A percentile compares a stretch with the other conserved stretches of the same genome.
Evolutionary conservation across 2,888 invertebrate species (phyloP).

Genomic region (Hypomecis atomaria): DNA sequence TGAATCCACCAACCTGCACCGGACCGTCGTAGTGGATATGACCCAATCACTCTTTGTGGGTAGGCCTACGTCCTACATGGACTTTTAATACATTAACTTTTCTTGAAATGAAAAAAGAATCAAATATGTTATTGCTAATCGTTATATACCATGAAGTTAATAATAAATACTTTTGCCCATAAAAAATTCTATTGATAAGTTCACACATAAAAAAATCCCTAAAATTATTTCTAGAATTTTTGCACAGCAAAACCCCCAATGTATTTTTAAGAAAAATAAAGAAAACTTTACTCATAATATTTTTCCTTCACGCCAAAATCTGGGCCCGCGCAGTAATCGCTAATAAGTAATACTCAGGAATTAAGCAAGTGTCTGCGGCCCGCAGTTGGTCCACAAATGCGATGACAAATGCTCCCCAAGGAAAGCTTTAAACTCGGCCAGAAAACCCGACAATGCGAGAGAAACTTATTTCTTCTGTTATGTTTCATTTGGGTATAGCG

Average conservation of each 20-base stretch:
- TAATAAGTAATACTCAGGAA: conserved; percentile 34
- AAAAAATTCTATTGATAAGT: too few relatives aligned
- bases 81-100: too few relatives aligned
- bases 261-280: conserved; percentile 1
- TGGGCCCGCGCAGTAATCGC: conserved; percentile 21
- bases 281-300: conserved; percentile 25
- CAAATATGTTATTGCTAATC: too few relatives aligned
- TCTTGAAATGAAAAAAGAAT: too few relatives aligned
- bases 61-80: too few relatives aligned
- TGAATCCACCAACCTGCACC: too few relatives aligned
- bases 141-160: too few relatives aligned
- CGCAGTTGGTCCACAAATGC: conserved; percentile 39
- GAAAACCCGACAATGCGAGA: conserved; percentile 55
- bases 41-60: too few relatives aligned
- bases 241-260: not conserved
- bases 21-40: too few relatives aligned
- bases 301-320: conserved; percentile 23
- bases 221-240: too few relatives aligned
- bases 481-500: conserved; percentile 53
- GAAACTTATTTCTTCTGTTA: conserved; percentile 60
- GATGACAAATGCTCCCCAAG: conserved; percentile 65
- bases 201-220: too few relatives aligned
- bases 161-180: too few relatives aligned
- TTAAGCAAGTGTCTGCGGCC: conserved; percentile 30
- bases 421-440: conserved; percentile 56